These are phyloP conservation scores for Meteorus cinctellus DNA, from an alignment of 2,888 invertebrate species.

Conservation along the genomic window DNA sequence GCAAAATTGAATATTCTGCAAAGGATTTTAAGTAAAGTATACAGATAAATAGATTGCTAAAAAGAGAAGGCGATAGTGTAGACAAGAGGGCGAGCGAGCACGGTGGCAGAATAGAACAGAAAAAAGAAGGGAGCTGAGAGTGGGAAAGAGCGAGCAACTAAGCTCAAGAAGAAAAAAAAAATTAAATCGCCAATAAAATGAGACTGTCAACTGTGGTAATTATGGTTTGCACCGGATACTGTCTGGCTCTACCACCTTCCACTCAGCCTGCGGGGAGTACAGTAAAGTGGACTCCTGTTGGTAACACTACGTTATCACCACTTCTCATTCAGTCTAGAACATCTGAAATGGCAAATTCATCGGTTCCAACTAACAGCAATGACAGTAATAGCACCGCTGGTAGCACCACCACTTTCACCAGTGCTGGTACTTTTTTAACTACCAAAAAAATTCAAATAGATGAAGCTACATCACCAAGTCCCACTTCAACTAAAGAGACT, in stretches of 20 bases:
- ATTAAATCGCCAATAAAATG: conserved; percentile 34
- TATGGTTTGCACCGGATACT: conserved; percentile 50
- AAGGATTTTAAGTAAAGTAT: not conserved
- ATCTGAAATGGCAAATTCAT: conserved; percentile 62
- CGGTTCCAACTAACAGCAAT: conserved; percentile 66
- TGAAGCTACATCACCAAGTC: conserved; percentile 44
- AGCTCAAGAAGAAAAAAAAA: not conserved
- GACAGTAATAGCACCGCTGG: conserved; percentile 62
- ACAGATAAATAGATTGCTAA: not conserved
- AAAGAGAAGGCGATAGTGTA: not conserved
- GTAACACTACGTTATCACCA: conserved; percentile 66
- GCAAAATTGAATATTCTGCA: not conserved
- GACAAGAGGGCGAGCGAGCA: not conserved
- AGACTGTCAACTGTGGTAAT: conserved; percentile 33
- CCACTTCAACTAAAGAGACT: conserved; percentile 66
- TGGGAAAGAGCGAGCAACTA: not conserved
- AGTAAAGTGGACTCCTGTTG: conserved; percentile 57
- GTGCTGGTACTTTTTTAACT: conserved; percentile 28
- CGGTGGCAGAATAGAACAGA: not conserved
- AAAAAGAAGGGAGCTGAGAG: not conserved
- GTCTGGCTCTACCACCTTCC: conserved; percentile 59
- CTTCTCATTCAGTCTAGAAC: conserved; percentile 52
- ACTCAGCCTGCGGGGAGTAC: conserved; percentile 49
- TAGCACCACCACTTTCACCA: conserved; percentile 44
- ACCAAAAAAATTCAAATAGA: conserved; percentile 46